Base-by-base conservation (phyloP, 2,888 invertebrate genomes). In the Endomychus coccineus region DNA sequence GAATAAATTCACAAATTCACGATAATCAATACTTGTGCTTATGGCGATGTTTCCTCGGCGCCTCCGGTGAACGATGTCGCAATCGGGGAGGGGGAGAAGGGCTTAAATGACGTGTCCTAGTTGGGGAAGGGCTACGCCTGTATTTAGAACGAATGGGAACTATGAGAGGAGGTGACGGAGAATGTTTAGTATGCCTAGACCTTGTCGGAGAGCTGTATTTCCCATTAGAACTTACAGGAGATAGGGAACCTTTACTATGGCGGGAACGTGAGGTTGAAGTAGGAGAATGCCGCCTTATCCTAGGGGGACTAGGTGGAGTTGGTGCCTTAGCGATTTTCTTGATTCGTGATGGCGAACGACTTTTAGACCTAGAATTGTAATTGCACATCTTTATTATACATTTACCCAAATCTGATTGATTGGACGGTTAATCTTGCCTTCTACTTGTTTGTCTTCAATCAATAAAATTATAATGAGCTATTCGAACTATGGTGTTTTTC, bases 31-130 rank as follows among this genome's bases (percentile, higher is more conserved):
- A 71, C 56, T 71, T 72, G 54, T 72, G 71, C 53, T 71, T 72
- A 47, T 72, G 71, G 44, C 71, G 63, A 50, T 71, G 71, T 54
- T 72, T 71, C 36, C 68, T 64, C 15, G 71, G 62, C 14, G 64
- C 59, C 17, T 71, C 70, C 16, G 70, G 68, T 3, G 68, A 64
- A 39, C 59, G 55, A 30, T 62, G 59, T 21, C 57, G 51, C 7
- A 61, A 56, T 25, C 56, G 44, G 7, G 57, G 50, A 11, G 58
- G 54, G n/a, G 60, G 54, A 2, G 59, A 54, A 23, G 59, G 57
- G 23, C 37, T 22, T 37, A 37, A 28, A 42, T 50, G 44, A 34
- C 54, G 60, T 38, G 62, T 59, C 27, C 54, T 49, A n/a, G 67
- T 61, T 2, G 68, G 60, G 7, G 61, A 56, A 36, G 61, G 61